Percentiles rank a stretch among this genome's conserved stretches.
Conservation (phyloP, 2,113 vertebrate genomes). For the Rafetus swinhoei region DNA sequence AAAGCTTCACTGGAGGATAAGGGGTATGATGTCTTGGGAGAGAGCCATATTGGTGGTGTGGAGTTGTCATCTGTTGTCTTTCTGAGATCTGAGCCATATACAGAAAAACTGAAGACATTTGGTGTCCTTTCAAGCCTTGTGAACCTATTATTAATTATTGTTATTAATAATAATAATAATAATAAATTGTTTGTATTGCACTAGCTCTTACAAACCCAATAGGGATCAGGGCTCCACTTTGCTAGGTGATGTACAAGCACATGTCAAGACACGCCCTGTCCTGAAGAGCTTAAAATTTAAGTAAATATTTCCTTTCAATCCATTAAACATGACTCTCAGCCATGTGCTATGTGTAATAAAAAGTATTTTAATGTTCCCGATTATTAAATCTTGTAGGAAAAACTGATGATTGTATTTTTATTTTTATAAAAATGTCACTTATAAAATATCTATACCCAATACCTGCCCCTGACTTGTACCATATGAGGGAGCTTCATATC, state of each 20-base stretch:
- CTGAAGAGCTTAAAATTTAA: background rate
- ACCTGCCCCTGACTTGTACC: background rate
- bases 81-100: rapidly evolving
- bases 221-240: background rate
- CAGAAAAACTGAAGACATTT: background rate
- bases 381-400: background rate
- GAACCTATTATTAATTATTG: background rate
- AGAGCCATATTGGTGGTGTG: rapidly evolving
- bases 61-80: background rate
- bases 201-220: background rate
- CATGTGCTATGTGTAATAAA: background rate
- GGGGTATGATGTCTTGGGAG: background rate
- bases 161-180: too few relatives aligned
- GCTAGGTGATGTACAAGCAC: background rate
- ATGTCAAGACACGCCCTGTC: background rate
- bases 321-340: background rate
- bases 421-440: background rate
- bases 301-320: background rate
- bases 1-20: background rate
- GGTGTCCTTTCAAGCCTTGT: background rate
- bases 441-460: background rate
- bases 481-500: background rate
- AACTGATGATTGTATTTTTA: background rate
- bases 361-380: background rate
- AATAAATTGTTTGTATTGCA: background rate